Evolutionary conservation across 2,888 invertebrate species (phyloP).

Genomic region (Eupeodes luniger): DNA sequence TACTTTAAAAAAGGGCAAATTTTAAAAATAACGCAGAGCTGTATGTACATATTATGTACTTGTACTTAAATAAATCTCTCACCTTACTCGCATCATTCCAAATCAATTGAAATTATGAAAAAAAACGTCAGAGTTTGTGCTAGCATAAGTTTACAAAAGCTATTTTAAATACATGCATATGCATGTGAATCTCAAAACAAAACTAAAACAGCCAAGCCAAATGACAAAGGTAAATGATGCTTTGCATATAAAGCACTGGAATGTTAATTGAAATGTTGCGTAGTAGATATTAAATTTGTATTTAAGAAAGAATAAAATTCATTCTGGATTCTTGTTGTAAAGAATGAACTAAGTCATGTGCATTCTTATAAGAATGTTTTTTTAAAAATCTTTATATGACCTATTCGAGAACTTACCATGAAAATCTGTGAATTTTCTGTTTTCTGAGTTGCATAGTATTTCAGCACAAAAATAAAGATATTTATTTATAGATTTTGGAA

Average conservation of each 20-base stretch:
- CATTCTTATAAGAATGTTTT: too few relatives aligned
- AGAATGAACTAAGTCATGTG: background rate
- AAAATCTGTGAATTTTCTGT: background rate
- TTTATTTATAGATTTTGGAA: constrained; percentile 16
- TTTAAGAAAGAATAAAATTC: background rate
- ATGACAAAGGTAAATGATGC: constrained; percentile 9
- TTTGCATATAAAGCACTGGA: background rate
- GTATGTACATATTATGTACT: background rate
- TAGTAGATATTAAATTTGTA: background rate
- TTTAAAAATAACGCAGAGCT: constrained; percentile 18
- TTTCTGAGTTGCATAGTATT: constrained; percentile 2
- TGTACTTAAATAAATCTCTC: background rate
- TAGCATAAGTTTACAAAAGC: background rate
- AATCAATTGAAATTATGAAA: background rate
- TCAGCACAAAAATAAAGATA: background rate
- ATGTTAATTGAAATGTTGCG: background rate
- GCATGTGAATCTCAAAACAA: background rate
- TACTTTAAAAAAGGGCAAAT: background rate
- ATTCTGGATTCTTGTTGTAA: background rate
- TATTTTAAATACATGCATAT: background rate
- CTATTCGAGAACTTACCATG: constrained; percentile 2
- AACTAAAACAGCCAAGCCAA: background rate
- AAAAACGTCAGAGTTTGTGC: background rate
- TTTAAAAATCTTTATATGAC: background rate
- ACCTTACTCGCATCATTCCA: constrained; percentile 9